These are phyloP conservation scores for Alcis repandata DNA, from an alignment of 2,888 invertebrate genomes.

Conservation along the genomic window DNA sequence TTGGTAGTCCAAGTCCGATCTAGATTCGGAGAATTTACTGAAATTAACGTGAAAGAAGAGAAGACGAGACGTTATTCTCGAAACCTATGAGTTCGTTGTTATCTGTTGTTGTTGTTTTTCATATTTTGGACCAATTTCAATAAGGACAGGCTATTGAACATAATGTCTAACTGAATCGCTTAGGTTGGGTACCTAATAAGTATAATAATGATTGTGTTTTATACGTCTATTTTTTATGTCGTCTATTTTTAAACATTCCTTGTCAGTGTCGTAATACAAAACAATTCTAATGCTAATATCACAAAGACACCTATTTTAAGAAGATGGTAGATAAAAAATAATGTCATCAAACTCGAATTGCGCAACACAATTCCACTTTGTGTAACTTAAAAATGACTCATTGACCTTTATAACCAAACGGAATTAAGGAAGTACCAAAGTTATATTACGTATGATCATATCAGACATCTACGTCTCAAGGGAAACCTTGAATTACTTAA, in stretches of 20 bases:
- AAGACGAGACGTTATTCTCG: too few species aligned
- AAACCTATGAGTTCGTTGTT: too few species aligned
- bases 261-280: neutral
- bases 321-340: neutral
- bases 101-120: neutral
- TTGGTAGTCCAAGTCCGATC: neutral
- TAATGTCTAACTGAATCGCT: too few species aligned
- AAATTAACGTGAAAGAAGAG: neutral
- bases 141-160: too few species aligned
- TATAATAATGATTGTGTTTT: neutral
- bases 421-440: constrained; percentile 6
- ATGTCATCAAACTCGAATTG: constrained; percentile 14
- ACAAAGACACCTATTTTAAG: neutral
- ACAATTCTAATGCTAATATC: constrained; percentile 1
- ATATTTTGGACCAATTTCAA: too few species aligned
- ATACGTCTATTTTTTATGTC: neutral
- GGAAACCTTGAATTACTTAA: constrained; percentile 12
- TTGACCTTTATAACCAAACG: constrained; percentile 8
- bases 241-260: neutral
- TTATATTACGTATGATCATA: constrained; percentile 2
- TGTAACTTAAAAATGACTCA: constrained; percentile 7
- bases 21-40: neutral
- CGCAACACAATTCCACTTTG: constrained; percentile 22
- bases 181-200: too few species aligned
- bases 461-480: constrained; percentile 2